Evolutionary conservation across 2,888 invertebrate genomes (phyloP).

Genomic region (Podabrus alpinus): DNA sequence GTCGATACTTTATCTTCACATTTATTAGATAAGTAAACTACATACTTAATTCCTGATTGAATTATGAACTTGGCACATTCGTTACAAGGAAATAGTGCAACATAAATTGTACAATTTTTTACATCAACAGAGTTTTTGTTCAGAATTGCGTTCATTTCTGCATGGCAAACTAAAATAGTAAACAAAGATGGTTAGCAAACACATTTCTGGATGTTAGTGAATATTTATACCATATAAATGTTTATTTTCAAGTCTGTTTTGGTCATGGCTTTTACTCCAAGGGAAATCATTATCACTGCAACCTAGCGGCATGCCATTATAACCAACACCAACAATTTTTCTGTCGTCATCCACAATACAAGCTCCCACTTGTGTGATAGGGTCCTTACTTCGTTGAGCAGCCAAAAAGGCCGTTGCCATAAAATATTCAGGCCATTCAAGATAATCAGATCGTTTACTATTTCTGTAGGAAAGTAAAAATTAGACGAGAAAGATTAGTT

Average conservation of each 20-base stretch:
- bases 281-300: conserved; percentile 89
- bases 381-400: conserved; percentile 94
- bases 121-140: conserved; percentile 84
- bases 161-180: conserved; percentile 84
- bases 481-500: not conserved
- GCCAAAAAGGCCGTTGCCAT: conserved; percentile 92
- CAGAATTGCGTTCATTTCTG: conserved; percentile 96
- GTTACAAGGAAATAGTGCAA: conserved; percentile 93
- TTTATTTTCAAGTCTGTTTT: conserved; percentile 72
- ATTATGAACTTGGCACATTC: conserved; percentile 97
- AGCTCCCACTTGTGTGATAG: conserved; percentile 90
- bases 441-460: conserved; percentile 66
- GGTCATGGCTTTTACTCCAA: conserved; percentile 74
- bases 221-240: conserved; percentile 87
- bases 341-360: conserved; percentile 88
- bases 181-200: not conserved
- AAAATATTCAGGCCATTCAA: conserved; percentile 93
- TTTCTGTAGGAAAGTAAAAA: conserved; percentile 31
- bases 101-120: conserved; percentile 81
- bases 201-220: not conserved
- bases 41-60: conserved; percentile 83
- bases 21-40: conserved; percentile 84
- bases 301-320: conserved; percentile 95
- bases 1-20: conserved; percentile 69
- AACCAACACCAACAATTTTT: conserved; percentile 90